phyloP scores from a whole-genome alignment of 1,140 invertebrate species.

The Diorhabda carinulata region DNA sequence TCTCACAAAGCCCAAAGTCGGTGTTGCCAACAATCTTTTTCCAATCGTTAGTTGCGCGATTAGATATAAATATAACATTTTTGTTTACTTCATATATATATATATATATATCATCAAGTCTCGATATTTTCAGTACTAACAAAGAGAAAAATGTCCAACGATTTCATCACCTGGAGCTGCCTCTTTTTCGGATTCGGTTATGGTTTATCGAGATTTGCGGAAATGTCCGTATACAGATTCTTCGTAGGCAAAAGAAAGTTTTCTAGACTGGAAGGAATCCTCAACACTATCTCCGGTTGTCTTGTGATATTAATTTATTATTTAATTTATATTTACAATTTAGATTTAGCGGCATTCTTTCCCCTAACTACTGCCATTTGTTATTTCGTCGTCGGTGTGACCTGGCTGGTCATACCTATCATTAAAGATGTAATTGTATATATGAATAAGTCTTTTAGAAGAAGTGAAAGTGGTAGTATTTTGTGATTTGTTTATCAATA shows the following conservation, averaged over 20 bases:
- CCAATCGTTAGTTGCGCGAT: too few relatives aligned
- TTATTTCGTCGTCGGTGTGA: constrained; percentile 26
- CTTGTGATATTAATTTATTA: constrained; percentile 37
- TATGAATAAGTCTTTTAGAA: constrained; percentile 14
- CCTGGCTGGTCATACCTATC: constrained; percentile 29
- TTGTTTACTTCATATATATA: too few relatives aligned
- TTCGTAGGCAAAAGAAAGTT: constrained; percentile 31
- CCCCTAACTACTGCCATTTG: constrained; percentile 14
- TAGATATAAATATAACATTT: too few relatives aligned
- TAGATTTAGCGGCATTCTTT: constrained; percentile 21
- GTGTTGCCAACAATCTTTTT: too few relatives aligned
- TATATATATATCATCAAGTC: too few relatives aligned
- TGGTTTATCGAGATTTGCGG: constrained; percentile 31
- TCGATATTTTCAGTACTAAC: constrained; percentile 29
- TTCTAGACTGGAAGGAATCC: constrained; percentile 26
- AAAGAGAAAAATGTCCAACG: constrained; percentile 27
- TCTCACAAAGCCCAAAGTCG: too few relatives aligned
- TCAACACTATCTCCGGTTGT: constrained; percentile 30
- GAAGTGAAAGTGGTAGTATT: not conserved
- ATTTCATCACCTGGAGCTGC: constrained; percentile 35
- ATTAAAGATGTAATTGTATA: constrained; percentile 14
- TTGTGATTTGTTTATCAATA: not conserved
- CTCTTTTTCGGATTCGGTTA: constrained; percentile 36
- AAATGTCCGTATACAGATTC: constrained; percentile 28
- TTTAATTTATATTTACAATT: constrained; percentile 31